A percentile compares a stretch with the other conserved stretches of the same genome.
Conservation (phyloP, 2,888 invertebrate species). For the Rapana venosa region DNA sequence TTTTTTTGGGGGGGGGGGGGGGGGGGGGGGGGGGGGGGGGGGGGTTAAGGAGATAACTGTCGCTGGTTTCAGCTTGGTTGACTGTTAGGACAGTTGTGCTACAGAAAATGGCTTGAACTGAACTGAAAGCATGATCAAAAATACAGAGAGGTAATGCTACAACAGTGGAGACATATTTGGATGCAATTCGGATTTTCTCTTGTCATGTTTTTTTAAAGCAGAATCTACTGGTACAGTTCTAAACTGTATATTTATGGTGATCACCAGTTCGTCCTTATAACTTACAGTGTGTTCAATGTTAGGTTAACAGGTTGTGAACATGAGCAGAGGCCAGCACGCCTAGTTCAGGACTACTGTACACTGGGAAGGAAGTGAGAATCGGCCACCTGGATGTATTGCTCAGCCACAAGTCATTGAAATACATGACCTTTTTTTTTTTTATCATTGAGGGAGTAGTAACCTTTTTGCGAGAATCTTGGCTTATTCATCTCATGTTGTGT, state of each 20-base stretch:
- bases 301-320: neutral
- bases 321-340: neutral
- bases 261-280: neutral
- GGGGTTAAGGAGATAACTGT: too few species aligned
- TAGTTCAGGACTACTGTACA: neutral
- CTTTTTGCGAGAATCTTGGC: too few species aligned
- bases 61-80: neutral
- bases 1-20: too few species aligned
- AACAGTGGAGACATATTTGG: conserved; percentile 12
- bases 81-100: neutral
- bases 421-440: neutral
- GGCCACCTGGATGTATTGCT: neutral
- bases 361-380: neutral
- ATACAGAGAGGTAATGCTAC: neutral
- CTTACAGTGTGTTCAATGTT: neutral
- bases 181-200: neutral
- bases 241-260: neutral
- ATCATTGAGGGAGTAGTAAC: too few species aligned
- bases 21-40: too few species aligned
- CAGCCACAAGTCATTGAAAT: neutral
- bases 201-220: neutral
- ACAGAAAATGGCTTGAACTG: neutral
- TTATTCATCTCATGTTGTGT: too few species aligned
- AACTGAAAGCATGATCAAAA: neutral
- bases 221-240: neutral